Evolutionary conservation across 2,888 invertebrate genomes (phyloP).

Genomic region (Synergus itoensis): DNA sequence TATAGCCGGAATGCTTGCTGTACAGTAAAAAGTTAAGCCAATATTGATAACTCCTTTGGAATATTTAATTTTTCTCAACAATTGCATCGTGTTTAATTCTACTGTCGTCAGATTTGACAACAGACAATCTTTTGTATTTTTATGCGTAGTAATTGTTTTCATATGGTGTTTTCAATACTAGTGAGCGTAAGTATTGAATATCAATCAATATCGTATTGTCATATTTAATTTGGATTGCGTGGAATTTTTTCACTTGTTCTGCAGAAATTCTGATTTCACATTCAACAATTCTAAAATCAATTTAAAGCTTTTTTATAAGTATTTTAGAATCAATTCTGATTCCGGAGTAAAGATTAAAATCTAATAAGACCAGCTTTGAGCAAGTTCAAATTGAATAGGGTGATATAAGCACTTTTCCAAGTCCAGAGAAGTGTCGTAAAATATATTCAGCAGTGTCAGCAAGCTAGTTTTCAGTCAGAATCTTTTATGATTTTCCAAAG

Average conservation of each 20-base stretch:
- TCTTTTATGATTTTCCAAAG: conserved; percentile 26
- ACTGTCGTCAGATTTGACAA: not conserved
- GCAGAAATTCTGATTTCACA: not conserved
- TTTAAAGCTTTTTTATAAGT: not conserved
- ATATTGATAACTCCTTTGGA: not conserved
- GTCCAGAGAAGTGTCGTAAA: not conserved
- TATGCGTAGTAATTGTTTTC: conserved; percentile 5
- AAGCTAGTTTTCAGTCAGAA: conserved; percentile 46
- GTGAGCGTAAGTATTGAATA: not conserved
- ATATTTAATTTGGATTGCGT: not conserved
- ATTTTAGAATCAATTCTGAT: not conserved
- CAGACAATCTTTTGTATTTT: not conserved
- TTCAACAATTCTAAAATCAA: not conserved
- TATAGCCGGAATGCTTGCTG: too few relatives aligned
- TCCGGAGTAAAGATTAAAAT: not conserved
- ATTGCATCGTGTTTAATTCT: not conserved
- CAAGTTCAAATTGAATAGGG: not conserved
- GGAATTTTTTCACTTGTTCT: not conserved
- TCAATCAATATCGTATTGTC: not conserved
- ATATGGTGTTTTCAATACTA: not conserved
- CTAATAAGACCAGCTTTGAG: not conserved
- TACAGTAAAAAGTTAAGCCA: not conserved
- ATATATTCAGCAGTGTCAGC: conserved; percentile 14
- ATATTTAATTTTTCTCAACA: not conserved
- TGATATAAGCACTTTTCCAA: not conserved